phyloP scores from a whole-genome alignment of 2,113 vertebrate species.

The Daboia siamensis region DNA sequence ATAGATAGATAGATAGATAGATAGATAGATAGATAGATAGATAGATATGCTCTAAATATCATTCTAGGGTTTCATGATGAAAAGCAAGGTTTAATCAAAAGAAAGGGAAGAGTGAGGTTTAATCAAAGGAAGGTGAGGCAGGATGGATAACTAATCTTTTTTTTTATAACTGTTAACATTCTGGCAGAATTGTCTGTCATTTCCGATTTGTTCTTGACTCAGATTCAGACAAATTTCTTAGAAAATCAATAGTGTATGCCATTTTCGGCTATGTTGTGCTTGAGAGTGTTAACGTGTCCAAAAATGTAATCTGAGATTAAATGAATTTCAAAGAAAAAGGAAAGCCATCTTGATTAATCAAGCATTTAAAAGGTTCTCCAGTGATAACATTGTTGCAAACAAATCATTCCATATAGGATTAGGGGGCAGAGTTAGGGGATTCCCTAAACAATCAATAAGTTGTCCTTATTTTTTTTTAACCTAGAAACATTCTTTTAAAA shows the following conservation, averaged over 20 bases:
- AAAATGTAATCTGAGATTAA: neutral
- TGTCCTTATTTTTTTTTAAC: neutral
- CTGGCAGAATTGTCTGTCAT: neutral
- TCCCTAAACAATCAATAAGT: neutral
- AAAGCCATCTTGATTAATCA: neutral
- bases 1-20: neutral
- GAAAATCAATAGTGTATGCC: neutral
- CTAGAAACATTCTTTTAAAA: neutral
- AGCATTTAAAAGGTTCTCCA: neutral
- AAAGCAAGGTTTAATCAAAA: neutral
- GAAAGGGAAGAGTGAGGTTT: neutral
- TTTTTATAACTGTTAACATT: neutral
- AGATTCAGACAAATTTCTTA: neutral
- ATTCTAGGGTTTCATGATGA: neutral
- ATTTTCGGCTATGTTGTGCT: neutral
- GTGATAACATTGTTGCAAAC: neutral
- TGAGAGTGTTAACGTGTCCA: neutral
- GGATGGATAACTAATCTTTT: neutral
- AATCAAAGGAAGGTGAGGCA: neutral
- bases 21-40: too few species aligned
- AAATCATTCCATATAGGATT: neutral
- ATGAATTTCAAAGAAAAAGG: neutral
- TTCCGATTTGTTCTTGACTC: neutral
- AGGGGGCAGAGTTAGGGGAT: neutral
- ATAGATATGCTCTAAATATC: neutral